A percentile compares a stretch with the other conserved stretches of the same genome.
phyloP scores from a whole-genome alignment of 2,797 vertebrate species.

The Phyllotis vaccarum region DNA sequence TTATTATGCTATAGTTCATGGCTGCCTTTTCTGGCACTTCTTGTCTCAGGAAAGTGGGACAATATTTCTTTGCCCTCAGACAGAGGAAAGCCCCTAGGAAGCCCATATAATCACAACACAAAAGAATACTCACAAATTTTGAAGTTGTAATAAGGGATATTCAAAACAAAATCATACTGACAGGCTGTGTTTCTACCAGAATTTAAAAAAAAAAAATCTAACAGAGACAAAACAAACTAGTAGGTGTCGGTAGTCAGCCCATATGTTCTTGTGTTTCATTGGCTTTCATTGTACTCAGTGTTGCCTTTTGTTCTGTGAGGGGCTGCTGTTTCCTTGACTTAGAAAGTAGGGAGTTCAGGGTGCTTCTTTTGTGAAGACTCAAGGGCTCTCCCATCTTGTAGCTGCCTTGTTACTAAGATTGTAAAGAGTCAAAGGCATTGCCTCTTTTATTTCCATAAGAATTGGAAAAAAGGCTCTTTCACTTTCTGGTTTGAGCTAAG shows the following conservation, averaged over 20 bases:
- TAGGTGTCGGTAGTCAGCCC: not conserved
- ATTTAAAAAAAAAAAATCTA: constrained; percentile 34
- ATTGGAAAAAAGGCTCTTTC: not conserved
- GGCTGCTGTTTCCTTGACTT: constrained; percentile 39
- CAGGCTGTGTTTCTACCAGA: not conserved
- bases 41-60: constrained; percentile 21
- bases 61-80: constrained; percentile 6
- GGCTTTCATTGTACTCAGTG: not conserved
- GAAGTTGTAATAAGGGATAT: constrained; percentile 20
- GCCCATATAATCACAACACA: constrained; percentile 10
- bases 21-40: not conserved
- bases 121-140: not conserved
- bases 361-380: constrained; percentile 26
- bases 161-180: constrained; percentile 14
- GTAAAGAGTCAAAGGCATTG: not conserved
- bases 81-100: not conserved
- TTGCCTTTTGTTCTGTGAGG: constrained; percentile 16
- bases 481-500: not conserved
- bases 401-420: not conserved
- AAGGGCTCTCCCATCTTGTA: not conserved
- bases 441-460: constrained; percentile 31
- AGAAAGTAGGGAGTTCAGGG: not conserved
- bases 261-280: not conserved
- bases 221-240: not conserved
- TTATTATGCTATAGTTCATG: not conserved